Base-by-base conservation (phyloP, 2,113 vertebrate genomes). In the Choloepus hoffmanni region DNA sequence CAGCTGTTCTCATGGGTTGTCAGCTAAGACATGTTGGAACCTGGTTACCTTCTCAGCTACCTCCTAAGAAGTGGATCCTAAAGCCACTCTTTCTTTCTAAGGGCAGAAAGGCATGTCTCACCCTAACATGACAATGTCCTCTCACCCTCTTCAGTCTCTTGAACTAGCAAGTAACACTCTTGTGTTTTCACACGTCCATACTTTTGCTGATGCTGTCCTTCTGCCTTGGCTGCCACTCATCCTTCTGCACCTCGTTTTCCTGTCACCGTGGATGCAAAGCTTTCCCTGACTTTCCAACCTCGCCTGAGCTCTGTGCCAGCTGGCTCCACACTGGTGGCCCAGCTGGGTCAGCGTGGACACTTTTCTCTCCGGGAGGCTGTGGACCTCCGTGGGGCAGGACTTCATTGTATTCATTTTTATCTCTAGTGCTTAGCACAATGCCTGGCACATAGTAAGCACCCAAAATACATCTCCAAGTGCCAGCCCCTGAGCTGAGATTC, bases 271-370 rank as follows among this genome's bases (percentile, higher is more conserved):
- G 15, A 83, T 33, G 6, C 77, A 48, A 78, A 67, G 36, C 26
- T 11, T 11, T 77, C 21, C 28, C 40, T 26, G 78, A 43, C 21
- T 68, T 77, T 5, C 33, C 30, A 48, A 1, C 14, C n/a, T 48
- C 2, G 28, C 26, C 26, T 2, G 12, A 48, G 30, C 12, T 50
- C 50, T 26, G 65, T 2, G n/a, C 67, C 68, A 2, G 1, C 18
- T 0, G 4, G 53, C 62, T 14, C 18, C 13, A 7, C 0, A 4
- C 36, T 0, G 14, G 45, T 8, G 33, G 21, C 77, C 28, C 1
- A 1, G 19, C n/a, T 4, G 3, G 8, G 53, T 5, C 13, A 23
- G 50, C 0, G 0, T 12, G 23, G 72, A 23, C 43, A 45, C n/a
- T 26, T 45, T 26, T 30, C 53, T 58, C 76, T 68, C 74, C 3